A percentile compares a stretch with the other conserved stretches of the same genome.
Conservation (phyloP, 2,113 vertebrate genomes). For the Procavia capensis region DNA sequence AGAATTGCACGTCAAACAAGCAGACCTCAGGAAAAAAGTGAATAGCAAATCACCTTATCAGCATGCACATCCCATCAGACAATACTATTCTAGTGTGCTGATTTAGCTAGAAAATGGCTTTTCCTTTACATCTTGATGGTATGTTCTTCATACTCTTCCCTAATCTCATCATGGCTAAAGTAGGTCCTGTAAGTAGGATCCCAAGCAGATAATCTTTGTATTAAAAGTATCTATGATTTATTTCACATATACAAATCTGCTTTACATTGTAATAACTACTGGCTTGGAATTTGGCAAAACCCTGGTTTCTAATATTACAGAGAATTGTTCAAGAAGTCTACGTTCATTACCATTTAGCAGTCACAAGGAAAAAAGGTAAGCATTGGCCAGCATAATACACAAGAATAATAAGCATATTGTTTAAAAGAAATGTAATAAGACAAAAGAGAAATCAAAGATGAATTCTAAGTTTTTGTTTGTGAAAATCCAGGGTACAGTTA, state of each 20-base stretch:
- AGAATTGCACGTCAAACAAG: slow-evolving; percentile 63
- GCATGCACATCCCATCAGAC: slow-evolving; percentile 35
- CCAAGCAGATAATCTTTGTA: slow-evolving; percentile 58
- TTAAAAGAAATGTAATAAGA: slow-evolving; percentile 1
- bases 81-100: slow-evolving; percentile 46
- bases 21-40: slow-evolving; percentile 52
- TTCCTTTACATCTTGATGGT: slow-evolving; percentile 73
- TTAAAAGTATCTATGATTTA: slow-evolving; percentile 71
- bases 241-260: slow-evolving; percentile 61
- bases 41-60: slow-evolving; percentile 68
- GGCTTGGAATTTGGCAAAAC: slow-evolving; percentile 19
- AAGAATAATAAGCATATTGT: slow-evolving; percentile 55
- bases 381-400: slow-evolving; percentile 65
- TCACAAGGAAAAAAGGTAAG: slow-evolving; percentile 65
- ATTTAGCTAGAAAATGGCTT: slow-evolving; percentile 73
- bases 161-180: slow-evolving; percentile 75
- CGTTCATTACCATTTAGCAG: slow-evolving; percentile 25
- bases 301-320: slow-evolving; percentile 43
- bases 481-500: neutral
- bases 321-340: neutral
- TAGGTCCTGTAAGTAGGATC: slow-evolving; percentile 66
- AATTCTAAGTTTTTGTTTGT: neutral
- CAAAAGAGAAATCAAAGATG: neutral
- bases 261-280: slow-evolving; percentile 78
- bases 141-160: slow-evolving; percentile 66